Evolutionary conservation across 1,140 invertebrate genomes (phyloP).

Genomic region (Drosophila miranda): DNA sequence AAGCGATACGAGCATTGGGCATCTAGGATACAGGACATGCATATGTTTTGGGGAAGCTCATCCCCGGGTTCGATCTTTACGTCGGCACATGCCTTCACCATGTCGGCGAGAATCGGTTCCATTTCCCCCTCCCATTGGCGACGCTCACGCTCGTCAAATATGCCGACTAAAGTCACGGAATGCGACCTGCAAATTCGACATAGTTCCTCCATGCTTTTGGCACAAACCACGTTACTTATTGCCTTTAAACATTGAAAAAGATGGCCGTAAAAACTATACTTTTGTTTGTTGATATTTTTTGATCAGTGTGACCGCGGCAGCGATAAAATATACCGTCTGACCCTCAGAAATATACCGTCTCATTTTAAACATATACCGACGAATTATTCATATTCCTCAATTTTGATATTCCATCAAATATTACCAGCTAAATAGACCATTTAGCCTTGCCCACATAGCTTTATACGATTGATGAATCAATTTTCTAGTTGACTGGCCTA

Average conservation of each 20-base stretch:
- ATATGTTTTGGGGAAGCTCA: constrained; percentile 27
- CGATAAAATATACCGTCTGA: too few species aligned
- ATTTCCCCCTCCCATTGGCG: neutral
- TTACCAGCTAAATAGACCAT: too few species aligned
- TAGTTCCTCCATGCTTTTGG: constrained; percentile 13
- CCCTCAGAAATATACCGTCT: too few species aligned
- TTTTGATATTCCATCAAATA: too few species aligned
- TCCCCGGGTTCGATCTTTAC: constrained; percentile 12
- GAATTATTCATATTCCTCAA: too few species aligned
- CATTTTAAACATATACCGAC: too few species aligned
- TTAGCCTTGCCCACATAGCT: too few species aligned
- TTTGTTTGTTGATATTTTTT: too few species aligned
- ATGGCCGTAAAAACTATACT: too few species aligned
- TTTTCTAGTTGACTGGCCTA: too few species aligned
- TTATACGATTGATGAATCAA: too few species aligned
- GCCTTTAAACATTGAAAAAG: neutral
- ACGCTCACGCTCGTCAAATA: constrained; percentile 9
- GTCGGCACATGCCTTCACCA: constrained; percentile 18
- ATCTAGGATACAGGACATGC: constrained; percentile 27
- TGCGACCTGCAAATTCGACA: constrained; percentile 22
- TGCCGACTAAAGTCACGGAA: constrained; percentile 12
- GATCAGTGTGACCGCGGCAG: too few species aligned
- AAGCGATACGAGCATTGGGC: constrained; percentile 26
- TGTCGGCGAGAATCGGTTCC: constrained; percentile 18
- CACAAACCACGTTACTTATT: neutral